These are phyloP conservation scores for Telmatochromis sp. DNA, from an alignment of 2,113 vertebrate genomes.

Conservation along the genomic window DNA sequence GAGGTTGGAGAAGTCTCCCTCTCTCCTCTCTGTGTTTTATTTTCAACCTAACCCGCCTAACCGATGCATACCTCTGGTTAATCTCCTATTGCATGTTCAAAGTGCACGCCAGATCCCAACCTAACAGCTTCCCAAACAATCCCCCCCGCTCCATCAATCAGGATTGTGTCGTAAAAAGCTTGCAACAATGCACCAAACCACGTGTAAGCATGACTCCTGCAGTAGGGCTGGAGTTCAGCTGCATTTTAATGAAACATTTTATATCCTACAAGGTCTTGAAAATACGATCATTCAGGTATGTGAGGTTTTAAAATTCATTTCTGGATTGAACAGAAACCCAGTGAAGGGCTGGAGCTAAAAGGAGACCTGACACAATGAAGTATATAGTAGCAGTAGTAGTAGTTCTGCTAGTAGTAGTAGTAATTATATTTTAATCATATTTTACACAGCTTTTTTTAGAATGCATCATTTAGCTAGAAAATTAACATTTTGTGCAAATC, in stretches of 20 bases:
- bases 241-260: neutral
- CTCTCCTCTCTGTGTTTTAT: constrained; percentile 38
- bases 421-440: neutral
- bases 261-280: neutral
- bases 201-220: neutral
- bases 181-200: neutral
- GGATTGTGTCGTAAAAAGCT: neutral
- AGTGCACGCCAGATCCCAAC: constrained; percentile 8
- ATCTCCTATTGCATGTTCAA: constrained; percentile 34
- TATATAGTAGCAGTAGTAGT: neutral
- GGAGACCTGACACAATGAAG: neutral
- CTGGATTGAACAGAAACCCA: neutral
- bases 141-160: neutral
- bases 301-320: neutral
- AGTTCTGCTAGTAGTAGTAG: neutral
- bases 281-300: neutral
- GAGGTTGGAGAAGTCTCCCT: constrained; percentile 63
- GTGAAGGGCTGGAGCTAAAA: neutral
- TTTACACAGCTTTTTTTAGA: neutral
- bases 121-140: neutral
- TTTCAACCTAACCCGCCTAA: neutral
- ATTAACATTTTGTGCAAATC: neutral
- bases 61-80: neutral
- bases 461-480: neutral
- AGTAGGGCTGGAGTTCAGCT: neutral